Base-by-base conservation (phyloP, 2,113 vertebrate species). In the Chelonoidis abingdonii region DNA sequence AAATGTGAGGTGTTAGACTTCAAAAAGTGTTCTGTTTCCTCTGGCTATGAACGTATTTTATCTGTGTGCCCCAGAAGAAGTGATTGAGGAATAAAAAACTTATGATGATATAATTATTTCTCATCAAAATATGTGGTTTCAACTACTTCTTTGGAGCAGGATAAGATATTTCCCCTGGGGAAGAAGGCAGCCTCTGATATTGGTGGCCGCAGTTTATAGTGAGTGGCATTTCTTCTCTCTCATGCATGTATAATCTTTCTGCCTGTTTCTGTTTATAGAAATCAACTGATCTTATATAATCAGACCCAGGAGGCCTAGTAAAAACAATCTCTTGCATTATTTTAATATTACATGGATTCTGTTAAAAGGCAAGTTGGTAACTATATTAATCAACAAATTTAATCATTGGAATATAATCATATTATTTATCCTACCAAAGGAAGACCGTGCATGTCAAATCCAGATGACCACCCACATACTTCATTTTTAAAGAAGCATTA, bases 211-310 rank as follows among this genome's bases (percentile, higher is more conserved):
- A 92, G 9, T 41, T 17, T 3, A 44, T 81, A 7, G 6, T n/a
- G 8, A 84, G 24, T n/a, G 84, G 17, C 5, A 27, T 89, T 87
- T 35, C 75, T 47, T 10, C 44, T 59, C 29, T 92, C 41, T 54
- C 0, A 35, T 90, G n/a, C 6, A 29, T 79, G 11, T 50, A 52
- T 80, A 24, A 53, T 69, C 29, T 87, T 92, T 94, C 76, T 72
- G 22, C 54, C 29, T 83, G 10, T 83, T 84, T 76, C 69, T 65
- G 49, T 87, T 97, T 79, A 90, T 47, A 87, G 80, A 94, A 89
- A 86, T 49, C 35, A 90, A 19, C 38, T 44, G 13, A 38, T 88
- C 41, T 92, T 75, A 41, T 14, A 69, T 65, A 88, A 95, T 62
- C 80, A 83, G 81, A 93, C 17, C 38, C 38, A 86, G 53, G 1